Conservation (phyloP, 2,113 vertebrate species). For the Canis aureus region DNA sequence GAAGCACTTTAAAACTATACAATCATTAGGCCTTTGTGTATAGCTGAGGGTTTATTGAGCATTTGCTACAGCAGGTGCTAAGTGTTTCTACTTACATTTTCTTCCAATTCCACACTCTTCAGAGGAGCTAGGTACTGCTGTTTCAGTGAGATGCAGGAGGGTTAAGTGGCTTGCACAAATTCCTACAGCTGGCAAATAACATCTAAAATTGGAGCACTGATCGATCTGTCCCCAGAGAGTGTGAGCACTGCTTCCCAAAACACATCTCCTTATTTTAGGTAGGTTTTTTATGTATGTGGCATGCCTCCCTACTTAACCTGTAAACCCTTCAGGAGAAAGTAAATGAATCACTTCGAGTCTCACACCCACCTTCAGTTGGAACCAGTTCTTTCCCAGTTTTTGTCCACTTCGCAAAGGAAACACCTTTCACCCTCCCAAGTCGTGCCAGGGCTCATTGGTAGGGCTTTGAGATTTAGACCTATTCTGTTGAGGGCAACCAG, state of each 20-base stretch:
- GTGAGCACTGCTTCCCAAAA: background rate
- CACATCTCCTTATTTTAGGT: background rate
- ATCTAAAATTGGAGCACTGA: background rate
- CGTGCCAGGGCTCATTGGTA: background rate
- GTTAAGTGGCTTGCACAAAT: background rate
- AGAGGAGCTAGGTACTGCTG: background rate
- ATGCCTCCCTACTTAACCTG: background rate
- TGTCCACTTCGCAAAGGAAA: background rate
- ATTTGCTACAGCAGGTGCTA: background rate
- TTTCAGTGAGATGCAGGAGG: background rate
- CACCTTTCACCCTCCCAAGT: background rate
- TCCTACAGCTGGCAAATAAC: background rate
- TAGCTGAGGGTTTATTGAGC: background rate
- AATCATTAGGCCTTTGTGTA: background rate
- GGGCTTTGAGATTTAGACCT: background rate
- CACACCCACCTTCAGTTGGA: background rate
- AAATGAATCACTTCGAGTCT: background rate
- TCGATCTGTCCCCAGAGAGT: background rate
- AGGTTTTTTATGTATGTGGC: background rate
- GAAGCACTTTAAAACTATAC: background rate
- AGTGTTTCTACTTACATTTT: background rate
- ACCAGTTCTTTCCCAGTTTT: background rate
- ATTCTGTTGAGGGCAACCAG: background rate
- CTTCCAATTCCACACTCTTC: background rate
- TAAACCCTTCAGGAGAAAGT: background rate